Percentiles rank a stretch among this genome's conserved stretches.
These are phyloP conservation scores for Acropora yongei DNA, from an alignment of 64 coral and sea anemone species.

Conservation along the genomic window DNA sequence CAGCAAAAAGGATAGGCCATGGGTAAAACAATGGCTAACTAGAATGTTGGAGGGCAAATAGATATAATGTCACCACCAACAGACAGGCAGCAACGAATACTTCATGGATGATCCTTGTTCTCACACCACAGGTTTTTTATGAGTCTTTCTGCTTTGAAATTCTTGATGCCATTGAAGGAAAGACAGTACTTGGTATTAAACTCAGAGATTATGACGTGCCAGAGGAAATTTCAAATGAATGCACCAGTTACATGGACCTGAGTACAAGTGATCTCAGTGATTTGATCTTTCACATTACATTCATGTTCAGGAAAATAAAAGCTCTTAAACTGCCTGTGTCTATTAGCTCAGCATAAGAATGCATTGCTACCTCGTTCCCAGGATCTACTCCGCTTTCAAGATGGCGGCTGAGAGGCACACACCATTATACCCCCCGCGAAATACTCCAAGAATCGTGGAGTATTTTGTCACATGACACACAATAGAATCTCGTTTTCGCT, in stretches of 20 bases:
- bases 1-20: conserved; percentile 43
- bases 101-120: conserved; percentile 42
- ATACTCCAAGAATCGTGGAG: too few relatives aligned
- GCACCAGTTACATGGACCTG: conserved; percentile 13
- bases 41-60: conserved; percentile 36
- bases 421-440: too few relatives aligned
- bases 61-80: conserved; percentile 52
- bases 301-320: conserved; percentile 43
- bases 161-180: conserved; percentile 11
- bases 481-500: too few relatives aligned
- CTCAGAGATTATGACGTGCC: conserved; percentile 1
- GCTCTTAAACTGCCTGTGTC: conserved; percentile 37
- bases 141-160: neutral
- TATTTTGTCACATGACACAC: too few relatives aligned
- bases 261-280: conserved; percentile 11
- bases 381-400: too few relatives aligned
- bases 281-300: conserved; percentile 32
- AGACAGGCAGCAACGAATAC: conserved; percentile 12
- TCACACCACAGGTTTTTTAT: conserved; percentile 34
- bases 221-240: conserved; percentile 29
- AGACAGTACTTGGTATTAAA: conserved; percentile 46
- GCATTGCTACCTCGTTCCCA: too few relatives aligned
- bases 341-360: conserved; percentile 38
- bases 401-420: too few relatives aligned
- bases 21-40: conserved; percentile 59